Percentiles rank a stretch among this genome's conserved stretches.
These are phyloP conservation scores for Axis porcinus DNA, from an alignment of 2,113 vertebrate genomes.

Conservation along the genomic window DNA sequence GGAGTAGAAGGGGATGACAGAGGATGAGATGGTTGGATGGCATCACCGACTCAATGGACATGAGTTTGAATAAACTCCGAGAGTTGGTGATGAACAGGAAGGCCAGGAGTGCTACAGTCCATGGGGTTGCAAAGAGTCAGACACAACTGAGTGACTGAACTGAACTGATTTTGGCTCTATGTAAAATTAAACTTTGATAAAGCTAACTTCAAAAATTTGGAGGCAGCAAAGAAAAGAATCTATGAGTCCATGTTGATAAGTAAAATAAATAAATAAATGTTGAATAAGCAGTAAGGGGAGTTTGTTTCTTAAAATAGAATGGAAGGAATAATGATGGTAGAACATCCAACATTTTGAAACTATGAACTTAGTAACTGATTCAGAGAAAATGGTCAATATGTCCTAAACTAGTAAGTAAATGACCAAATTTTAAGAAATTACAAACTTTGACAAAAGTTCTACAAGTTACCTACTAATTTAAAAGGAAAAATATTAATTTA, in stretches of 20 bases:
- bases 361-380: neutral
- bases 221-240: neutral
- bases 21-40: neutral
- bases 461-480: neutral
- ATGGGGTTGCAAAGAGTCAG: rapidly evolving
- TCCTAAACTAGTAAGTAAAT: neutral
- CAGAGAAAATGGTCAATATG: neutral
- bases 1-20: neutral
- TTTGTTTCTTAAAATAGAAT: neutral
- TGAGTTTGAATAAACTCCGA: too few relatives aligned
- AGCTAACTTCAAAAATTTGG: neutral
- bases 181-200: neutral
- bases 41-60: neutral
- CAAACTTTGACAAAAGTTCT: neutral
- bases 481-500: neutral
- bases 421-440: neutral
- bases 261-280: neutral
- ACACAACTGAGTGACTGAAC: neutral
- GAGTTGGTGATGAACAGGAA: neutral
- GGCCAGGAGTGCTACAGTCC: neutral
- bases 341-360: neutral
- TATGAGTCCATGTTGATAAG: neutral
- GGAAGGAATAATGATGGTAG: neutral
- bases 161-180: neutral
- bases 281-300: neutral